These are phyloP conservation scores for Tupaia chinensis DNA, from an alignment of 2,113 vertebrate genomes.

Conservation along the genomic window DNA sequence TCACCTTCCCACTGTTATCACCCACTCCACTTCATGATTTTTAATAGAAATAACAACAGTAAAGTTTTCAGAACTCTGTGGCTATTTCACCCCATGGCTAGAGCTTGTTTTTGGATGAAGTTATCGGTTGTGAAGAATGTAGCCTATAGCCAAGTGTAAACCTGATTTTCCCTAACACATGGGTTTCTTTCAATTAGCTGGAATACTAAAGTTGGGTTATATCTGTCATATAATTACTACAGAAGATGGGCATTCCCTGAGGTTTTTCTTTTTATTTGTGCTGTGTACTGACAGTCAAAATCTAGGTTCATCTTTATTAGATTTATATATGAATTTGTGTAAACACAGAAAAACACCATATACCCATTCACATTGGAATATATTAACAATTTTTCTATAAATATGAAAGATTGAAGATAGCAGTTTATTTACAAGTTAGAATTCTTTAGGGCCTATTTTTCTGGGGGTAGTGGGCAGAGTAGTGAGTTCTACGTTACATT, in stretches of 20 bases:
- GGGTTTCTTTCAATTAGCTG: neutral
- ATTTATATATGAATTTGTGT: neutral
- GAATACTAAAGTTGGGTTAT: neutral
- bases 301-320: neutral
- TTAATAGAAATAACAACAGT: neutral
- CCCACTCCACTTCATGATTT: neutral
- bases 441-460: neutral
- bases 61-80: neutral
- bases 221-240: neutral
- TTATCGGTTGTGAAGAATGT: neutral
- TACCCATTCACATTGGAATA: neutral
- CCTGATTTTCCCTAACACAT: neutral
- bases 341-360: neutral
- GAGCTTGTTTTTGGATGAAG: neutral
- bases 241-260: neutral
- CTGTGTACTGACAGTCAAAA: neutral
- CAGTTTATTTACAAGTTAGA: neutral
- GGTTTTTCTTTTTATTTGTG: neutral
- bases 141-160: neutral
- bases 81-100: neutral
- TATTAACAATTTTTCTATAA: neutral
- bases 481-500: neutral
- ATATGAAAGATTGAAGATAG: neutral
- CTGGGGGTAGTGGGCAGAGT: accelerated
- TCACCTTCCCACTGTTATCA: neutral